Evolutionary conservation across 2,888 invertebrate genomes (phyloP).

Genomic region (Heliconius sara): DNA sequence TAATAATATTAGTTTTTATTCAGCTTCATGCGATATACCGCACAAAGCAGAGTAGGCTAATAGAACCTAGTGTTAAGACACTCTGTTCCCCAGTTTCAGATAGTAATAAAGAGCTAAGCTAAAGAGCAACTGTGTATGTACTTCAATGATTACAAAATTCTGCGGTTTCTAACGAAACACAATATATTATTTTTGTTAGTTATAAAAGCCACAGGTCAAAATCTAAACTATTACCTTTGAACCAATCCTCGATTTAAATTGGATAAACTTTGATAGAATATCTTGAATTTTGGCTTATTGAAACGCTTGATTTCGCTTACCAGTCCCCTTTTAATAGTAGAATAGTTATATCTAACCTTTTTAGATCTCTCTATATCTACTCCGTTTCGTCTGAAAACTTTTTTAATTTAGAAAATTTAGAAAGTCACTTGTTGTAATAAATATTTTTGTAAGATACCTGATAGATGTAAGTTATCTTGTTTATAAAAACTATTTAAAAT

Average conservation of each 20-base stretch:
- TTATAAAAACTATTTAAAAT: neutral
- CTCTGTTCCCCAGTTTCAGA: too few species aligned
- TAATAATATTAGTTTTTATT: too few species aligned
- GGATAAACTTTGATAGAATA: conserved; percentile 35
- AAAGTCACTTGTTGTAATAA: neutral
- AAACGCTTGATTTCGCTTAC: conserved; percentile 17
- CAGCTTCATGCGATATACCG: too few species aligned
- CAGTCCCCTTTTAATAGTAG: neutral
- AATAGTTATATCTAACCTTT: neutral
- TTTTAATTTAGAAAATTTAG: conserved; percentile 10
- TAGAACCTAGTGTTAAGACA: too few species aligned
- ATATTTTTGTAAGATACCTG: neutral
- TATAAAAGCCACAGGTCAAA: conserved; percentile 9
- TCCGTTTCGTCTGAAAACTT: conserved; percentile 4
- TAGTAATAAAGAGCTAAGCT: too few species aligned
- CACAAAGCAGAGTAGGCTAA: too few species aligned
- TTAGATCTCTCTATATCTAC: neutral
- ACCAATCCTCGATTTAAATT: conserved; percentile 32
- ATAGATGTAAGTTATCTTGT: neutral
- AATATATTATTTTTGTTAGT: conserved; percentile 12
- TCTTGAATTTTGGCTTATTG: conserved; percentile 26
- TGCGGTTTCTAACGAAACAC: neutral
- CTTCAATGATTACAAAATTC: conserved; percentile 7
- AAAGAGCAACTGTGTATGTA: neutral
- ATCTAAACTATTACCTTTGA: conserved; percentile 27